phyloP scores from a whole-genome alignment of 2,888 invertebrate species.

The Tanypteryx hageni region DNA sequence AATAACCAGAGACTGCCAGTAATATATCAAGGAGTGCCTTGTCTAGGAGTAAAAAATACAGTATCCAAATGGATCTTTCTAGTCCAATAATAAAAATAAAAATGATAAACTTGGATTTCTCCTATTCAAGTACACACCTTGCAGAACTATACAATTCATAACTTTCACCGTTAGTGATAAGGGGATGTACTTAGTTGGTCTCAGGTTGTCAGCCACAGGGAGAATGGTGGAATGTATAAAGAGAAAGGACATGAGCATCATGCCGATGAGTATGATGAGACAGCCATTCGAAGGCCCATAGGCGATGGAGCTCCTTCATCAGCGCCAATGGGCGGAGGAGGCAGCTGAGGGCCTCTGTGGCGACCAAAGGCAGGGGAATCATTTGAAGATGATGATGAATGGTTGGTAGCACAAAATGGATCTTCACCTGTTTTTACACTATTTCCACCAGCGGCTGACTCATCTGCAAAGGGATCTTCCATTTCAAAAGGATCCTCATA shows the following conservation, averaged over 20 bases:
- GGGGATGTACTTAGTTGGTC: conserved; percentile 14
- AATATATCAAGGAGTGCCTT: background rate
- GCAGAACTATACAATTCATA: background rate
- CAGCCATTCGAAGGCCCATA: conserved; percentile 1
- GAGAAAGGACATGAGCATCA: background rate
- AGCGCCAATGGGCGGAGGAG: conserved; percentile 12
- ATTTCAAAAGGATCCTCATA: conserved; percentile 93
- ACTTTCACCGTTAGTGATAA: conserved; percentile 9
- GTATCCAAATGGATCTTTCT: conserved; percentile 20
- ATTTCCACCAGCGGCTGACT: conserved; percentile 72
- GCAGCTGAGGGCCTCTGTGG: conserved; percentile 68
- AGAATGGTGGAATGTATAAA: conserved; percentile 27
- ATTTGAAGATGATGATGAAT: conserved; percentile 66
- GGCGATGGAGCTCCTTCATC: conserved; percentile 22
- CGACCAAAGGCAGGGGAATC: conserved; percentile 67
- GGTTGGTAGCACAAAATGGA: conserved; percentile 72
- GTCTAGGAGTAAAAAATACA: conserved; percentile 24
- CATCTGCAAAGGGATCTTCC: conserved; percentile 87
- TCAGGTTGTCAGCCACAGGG: background rate
- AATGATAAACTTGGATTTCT: conserved; percentile 42
- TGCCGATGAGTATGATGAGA: conserved; percentile 20
- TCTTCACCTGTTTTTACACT: conserved; percentile 70
- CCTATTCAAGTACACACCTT: conserved; percentile 9
- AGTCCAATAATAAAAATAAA: background rate
- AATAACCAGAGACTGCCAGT: conserved; percentile 20